Conservation (phyloP, 2,113 vertebrate species). For the Heptranchias perlo region DNA sequence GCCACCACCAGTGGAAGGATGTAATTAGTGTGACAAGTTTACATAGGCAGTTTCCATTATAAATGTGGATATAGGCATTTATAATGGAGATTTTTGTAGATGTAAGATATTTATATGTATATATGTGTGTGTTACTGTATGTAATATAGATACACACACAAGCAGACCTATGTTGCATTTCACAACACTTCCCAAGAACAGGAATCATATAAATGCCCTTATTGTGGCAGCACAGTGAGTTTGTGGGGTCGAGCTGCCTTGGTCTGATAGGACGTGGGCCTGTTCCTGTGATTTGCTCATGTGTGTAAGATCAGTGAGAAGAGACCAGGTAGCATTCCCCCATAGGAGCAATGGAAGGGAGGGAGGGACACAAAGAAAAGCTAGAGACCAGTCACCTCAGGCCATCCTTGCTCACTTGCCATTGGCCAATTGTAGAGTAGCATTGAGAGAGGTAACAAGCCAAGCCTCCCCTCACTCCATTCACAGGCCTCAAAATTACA, state of each 20-base stretch:
- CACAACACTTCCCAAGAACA: neutral
- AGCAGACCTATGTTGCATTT: neutral
- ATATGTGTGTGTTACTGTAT: neutral
- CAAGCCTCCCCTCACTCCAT: too few relatives aligned
- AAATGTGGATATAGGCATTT: neutral
- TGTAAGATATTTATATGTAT: neutral
- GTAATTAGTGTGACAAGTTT: neutral
- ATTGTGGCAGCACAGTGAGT: neutral
- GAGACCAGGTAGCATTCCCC: too few relatives aligned
- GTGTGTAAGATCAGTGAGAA: neutral
- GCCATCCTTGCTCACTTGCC: neutral
- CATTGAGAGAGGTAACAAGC: neutral
- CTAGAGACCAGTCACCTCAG: too few relatives aligned
- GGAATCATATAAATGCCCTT: neutral
- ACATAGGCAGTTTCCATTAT: neutral
- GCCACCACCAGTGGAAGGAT: neutral
- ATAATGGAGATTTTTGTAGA: neutral
- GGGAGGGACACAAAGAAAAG: too few relatives aligned
- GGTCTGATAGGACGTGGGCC: neutral
- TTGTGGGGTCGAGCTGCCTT: neutral
- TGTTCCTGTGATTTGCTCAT: neutral
- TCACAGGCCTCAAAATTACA: neutral
- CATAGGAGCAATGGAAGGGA: too few relatives aligned
- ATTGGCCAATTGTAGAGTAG: neutral
- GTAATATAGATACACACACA: neutral